These are phyloP conservation scores for Ictalurus punctatus DNA, from an alignment of 2,113 vertebrate genomes.

Conservation along the genomic window DNA sequence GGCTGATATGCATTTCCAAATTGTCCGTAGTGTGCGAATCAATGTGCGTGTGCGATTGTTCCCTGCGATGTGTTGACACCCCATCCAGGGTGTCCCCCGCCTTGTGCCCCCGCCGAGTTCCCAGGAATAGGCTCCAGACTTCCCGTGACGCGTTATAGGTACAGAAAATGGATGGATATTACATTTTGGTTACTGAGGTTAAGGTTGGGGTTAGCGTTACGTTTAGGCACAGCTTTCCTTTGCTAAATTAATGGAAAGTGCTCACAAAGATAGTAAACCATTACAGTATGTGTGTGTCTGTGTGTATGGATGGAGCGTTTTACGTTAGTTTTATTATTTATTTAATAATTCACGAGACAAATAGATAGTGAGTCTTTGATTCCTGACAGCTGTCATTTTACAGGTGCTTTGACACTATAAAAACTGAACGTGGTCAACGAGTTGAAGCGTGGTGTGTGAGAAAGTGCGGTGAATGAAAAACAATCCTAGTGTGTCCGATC, in stretches of 20 bases:
- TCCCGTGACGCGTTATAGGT: no score
- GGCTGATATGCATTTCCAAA: no score
- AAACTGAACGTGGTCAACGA: neutral
- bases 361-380: neutral
- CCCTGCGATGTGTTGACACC: no score
- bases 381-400: neutral
- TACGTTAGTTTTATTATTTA: neutral
- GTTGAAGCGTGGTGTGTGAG: neutral
- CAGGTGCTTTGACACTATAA: neutral
- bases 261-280: neutral
- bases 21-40: no score
- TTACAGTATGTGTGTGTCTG: neutral
- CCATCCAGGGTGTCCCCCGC: no score
- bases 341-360: no score
- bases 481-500: neutral
- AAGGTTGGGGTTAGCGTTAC: neutral
- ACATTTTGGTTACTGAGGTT: neutral
- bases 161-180: no score
- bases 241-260: neutral
- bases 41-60: no score
- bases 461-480: neutral
- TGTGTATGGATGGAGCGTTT: slow-evolving; percentile 14
- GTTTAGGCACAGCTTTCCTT: neutral
- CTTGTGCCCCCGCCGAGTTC: no score
- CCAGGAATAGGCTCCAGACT: no score